These are phyloP conservation scores for Xylota segnis DNA, from an alignment of 2,888 invertebrate genomes.

Conservation along the genomic window DNA sequence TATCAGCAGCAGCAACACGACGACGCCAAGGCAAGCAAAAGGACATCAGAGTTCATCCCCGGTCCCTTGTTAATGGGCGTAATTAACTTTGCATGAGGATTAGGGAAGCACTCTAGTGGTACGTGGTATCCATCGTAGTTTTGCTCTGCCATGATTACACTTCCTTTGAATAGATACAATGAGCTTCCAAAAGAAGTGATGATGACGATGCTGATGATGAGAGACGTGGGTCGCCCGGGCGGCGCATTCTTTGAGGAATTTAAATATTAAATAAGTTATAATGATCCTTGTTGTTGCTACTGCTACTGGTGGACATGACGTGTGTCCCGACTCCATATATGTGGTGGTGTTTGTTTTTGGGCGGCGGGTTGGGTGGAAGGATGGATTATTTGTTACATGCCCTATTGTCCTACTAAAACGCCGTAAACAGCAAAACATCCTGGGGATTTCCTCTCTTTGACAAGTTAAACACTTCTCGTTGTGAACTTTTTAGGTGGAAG, in stretches of 20 bases:
- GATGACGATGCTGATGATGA: slow-evolving; percentile 33
- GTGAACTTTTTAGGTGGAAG: slow-evolving; percentile 37
- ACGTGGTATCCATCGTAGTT: slow-evolving; percentile 44
- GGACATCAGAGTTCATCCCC: slow-evolving; percentile 38
- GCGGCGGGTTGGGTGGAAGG: slow-evolving; percentile 31
- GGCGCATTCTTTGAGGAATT: slow-evolving; percentile 65
- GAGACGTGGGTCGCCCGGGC: not conserved
- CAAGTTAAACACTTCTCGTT: slow-evolving; percentile 49
- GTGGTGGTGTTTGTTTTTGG: slow-evolving; percentile 27
- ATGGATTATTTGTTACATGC: slow-evolving; percentile 54
- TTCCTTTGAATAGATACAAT: slow-evolving; percentile 56
- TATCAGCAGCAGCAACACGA: slow-evolving; percentile 43
- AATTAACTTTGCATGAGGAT: slow-evolving; percentile 76
- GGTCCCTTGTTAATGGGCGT: slow-evolving; percentile 69
- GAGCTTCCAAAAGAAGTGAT: slow-evolving; percentile 66
- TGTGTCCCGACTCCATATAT: slow-evolving; percentile 9
- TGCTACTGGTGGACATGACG: slow-evolving; percentile 17
- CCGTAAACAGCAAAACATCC: slow-evolving; percentile 33
- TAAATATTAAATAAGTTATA: slow-evolving; percentile 72
- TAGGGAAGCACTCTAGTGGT: slow-evolving; percentile 63
- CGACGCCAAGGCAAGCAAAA: too few relatives aligned
- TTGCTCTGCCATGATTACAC: slow-evolving; percentile 59
- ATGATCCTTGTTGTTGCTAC: slow-evolving; percentile 43
- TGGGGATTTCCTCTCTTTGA: slow-evolving; percentile 54
- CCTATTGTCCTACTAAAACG: slow-evolving; percentile 62